Evolutionary conservation across 2,888 invertebrate genomes (phyloP).

Genomic region (Orthonychiurus folsomi): DNA sequence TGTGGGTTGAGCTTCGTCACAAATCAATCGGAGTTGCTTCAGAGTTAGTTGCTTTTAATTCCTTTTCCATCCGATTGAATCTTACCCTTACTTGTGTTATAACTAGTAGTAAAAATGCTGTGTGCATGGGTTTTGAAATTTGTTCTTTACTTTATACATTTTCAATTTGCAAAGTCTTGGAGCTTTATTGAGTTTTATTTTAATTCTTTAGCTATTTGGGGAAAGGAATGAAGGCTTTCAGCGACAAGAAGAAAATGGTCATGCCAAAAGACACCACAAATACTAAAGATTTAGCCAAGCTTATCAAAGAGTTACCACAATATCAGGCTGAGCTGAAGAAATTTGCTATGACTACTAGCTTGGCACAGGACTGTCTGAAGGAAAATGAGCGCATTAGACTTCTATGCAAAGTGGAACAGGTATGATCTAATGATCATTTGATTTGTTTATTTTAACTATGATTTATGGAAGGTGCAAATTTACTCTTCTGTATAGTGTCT

Average conservation of each 20-base stretch:
- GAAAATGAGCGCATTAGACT: constrained; percentile 8
- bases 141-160: neutral
- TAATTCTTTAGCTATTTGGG: neutral
- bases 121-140: too few species aligned
- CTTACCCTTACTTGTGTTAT: too few species aligned
- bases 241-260: constrained; percentile 2
- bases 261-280: constrained; percentile 7
- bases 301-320: constrained; percentile 14
- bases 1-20: constrained; percentile 32
- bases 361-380: constrained; percentile 13
- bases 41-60: constrained; percentile 14
- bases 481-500: constrained; percentile 23
- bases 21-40: constrained; percentile 25
- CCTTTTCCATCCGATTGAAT: neutral
- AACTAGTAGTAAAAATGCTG: neutral
- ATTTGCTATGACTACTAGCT: constrained; percentile 5
- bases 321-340: constrained; percentile 14
- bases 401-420: constrained; percentile 17
- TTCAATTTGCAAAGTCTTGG: neutral
- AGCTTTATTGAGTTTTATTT: neutral
- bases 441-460: constrained; percentile 21
- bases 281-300: constrained; percentile 12
- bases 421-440: neutral
- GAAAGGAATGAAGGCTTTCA: constrained; percentile 4
- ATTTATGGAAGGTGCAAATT: constrained; percentile 6